Evolutionary conservation across 1,140 invertebrate species (phyloP).

Genomic region (Agrypnia vestita): DNA sequence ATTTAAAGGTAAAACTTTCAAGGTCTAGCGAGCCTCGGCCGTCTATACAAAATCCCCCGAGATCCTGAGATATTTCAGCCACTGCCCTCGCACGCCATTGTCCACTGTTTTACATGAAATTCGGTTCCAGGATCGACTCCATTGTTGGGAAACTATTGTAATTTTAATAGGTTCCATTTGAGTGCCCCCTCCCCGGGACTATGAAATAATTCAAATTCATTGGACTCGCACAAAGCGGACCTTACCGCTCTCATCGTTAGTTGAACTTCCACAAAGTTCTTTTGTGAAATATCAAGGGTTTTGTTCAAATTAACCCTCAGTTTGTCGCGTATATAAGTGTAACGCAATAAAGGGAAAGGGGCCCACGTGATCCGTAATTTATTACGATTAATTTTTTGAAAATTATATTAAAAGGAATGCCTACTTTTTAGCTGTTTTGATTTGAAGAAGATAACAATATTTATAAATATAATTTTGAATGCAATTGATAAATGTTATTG

Average conservation of each 20-base stretch:
- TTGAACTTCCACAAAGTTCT: conserved; percentile 25
- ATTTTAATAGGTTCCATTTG: conserved; percentile 56
- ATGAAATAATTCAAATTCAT: conserved; percentile 52
- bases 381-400: too few species aligned
- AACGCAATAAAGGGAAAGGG: too few species aligned
- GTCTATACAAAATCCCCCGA: not conserved
- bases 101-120: conserved; percentile 51
- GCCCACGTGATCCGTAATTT: too few species aligned
- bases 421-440: too few species aligned
- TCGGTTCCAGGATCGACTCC: conserved; percentile 46
- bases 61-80: conserved; percentile 21
- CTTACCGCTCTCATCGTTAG: not conserved
- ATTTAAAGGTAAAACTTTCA: not conserved
- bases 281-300: conserved; percentile 25
- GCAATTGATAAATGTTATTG: too few species aligned
- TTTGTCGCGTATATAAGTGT: too few species aligned
- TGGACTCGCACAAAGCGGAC: conserved; percentile 39
- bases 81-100: conserved; percentile 33
- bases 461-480: too few species aligned
- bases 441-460: too few species aligned
- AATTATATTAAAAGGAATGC: too few species aligned
- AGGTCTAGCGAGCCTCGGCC: not conserved
- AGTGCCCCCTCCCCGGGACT: conserved; percentile 24
- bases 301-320: conserved; percentile 8
- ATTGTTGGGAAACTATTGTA: conserved; percentile 55